phyloP scores from a whole-genome alignment of 1,140 invertebrate genomes.

The Zaprionus inermis region DNA sequence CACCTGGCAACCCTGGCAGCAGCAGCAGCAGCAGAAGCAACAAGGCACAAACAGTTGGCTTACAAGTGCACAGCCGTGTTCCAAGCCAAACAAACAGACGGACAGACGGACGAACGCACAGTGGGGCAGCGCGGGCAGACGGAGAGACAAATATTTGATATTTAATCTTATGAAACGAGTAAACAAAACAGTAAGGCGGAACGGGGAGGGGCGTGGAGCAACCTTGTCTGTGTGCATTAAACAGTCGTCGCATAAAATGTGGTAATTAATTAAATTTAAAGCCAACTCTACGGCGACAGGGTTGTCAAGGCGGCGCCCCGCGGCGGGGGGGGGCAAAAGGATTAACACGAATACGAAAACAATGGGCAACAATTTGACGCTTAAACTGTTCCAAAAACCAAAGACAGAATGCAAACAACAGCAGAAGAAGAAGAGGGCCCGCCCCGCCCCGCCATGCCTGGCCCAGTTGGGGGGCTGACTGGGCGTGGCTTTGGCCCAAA shows the following conservation, averaged over 20 bases:
- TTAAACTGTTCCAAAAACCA: slow-evolving; percentile 72
- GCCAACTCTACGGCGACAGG: slow-evolving; percentile 32
- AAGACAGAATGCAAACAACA: slow-evolving; percentile 76
- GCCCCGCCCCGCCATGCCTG: not conserved
- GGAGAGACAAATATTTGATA: slow-evolving; percentile 62
- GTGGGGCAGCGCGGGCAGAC: slow-evolving; percentile 7
- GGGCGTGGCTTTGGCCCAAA: slow-evolving; percentile 65
- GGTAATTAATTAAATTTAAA: slow-evolving; percentile 83
- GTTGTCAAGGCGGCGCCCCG: not conserved
- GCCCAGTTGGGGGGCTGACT: not conserved
- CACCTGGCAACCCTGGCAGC: slow-evolving; percentile 48
- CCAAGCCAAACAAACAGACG: slow-evolving; percentile 42
- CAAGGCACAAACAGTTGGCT: slow-evolving; percentile 41
- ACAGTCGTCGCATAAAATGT: slow-evolving; percentile 67
- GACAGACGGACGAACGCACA: slow-evolving; percentile 1
- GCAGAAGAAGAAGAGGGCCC: slow-evolving; percentile 43
- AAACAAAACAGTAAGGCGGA: slow-evolving; percentile 45
- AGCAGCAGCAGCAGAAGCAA: slow-evolving; percentile 2
- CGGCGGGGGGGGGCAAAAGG: slow-evolving; percentile 46
- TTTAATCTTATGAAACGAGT: slow-evolving; percentile 66
- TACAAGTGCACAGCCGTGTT: slow-evolving; percentile 66
- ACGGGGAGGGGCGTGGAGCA: not conserved
- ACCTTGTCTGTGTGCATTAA: slow-evolving; percentile 48
- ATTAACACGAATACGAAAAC: slow-evolving; percentile 72
- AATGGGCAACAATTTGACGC: slow-evolving; percentile 73